phyloP scores from a whole-genome alignment of 2,888 invertebrate species.

The Philereme vetulata region DNA sequence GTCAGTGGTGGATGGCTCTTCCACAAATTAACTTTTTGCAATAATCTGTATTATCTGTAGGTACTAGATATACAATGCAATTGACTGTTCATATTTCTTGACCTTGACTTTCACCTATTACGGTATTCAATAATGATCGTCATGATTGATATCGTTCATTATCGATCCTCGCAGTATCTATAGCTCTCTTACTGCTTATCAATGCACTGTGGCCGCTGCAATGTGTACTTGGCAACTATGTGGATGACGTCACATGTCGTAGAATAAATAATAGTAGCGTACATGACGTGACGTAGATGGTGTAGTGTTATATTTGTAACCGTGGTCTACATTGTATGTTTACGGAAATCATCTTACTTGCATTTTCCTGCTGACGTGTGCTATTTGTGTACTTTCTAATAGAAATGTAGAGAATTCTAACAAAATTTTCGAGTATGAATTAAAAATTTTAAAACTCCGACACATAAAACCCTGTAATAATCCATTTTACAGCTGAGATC shows the following conservation, averaged over 20 bases:
- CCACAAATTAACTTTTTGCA: too few relatives aligned
- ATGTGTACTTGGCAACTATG: constrained; percentile 43
- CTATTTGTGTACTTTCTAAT: too few relatives aligned
- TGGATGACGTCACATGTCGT: constrained; percentile 33
- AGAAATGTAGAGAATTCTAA: too few relatives aligned
- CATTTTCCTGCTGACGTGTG: background rate
- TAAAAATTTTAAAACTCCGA: too few relatives aligned
- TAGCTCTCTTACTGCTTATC: constrained; percentile 26
- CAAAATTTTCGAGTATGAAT: too few relatives aligned
- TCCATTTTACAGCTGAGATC: too few relatives aligned
- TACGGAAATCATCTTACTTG: background rate
- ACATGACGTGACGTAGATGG: too few relatives aligned
- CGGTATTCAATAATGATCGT: background rate
- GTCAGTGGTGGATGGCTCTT: too few relatives aligned
- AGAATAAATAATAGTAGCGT: background rate
- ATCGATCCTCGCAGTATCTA: constrained; percentile 18
- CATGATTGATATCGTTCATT: background rate
- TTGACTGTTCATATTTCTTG: constrained; percentile 1
- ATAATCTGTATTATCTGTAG: too few relatives aligned
- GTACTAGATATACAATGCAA: background rate
- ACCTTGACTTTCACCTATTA: constrained; percentile 21
- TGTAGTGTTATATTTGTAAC: background rate
- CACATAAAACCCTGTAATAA: too few relatives aligned
- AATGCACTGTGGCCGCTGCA: constrained; percentile 5
- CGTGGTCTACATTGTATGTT: background rate